These are phyloP conservation scores for Nomada hirtipes DNA, from an alignment of 2,888 invertebrate species.

Conservation along the genomic window DNA sequence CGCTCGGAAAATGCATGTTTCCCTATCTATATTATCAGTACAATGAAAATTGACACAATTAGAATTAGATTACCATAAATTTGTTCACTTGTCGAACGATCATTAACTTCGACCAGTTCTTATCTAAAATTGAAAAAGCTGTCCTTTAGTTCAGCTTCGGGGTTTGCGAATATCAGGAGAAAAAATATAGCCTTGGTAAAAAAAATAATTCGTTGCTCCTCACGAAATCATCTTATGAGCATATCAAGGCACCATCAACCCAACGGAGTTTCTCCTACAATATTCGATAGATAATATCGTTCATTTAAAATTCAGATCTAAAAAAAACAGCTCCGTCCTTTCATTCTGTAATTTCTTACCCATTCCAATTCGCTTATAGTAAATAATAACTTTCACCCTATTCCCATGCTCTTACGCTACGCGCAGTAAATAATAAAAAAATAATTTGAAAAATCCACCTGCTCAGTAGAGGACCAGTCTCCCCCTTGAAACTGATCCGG, in stretches of 20 bases:
- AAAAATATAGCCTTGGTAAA: too few species aligned
- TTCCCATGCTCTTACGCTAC: too few species aligned
- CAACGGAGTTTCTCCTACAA: too few species aligned
- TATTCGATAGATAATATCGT: too few species aligned
- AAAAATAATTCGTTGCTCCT: too few species aligned
- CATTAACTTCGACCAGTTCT: not conserved
- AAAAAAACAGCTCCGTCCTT: too few species aligned
- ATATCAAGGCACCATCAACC: too few species aligned
- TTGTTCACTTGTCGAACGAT: not conserved
- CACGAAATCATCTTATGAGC: too few species aligned
- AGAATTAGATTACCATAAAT: not conserved
- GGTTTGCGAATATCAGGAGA: not conserved
- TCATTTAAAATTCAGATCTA: too few species aligned
- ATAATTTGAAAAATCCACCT: constrained; percentile 64
- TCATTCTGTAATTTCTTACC: too few species aligned
- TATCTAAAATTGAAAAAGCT: not conserved
- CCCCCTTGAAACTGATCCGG: constrained; percentile 79
- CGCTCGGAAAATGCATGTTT: not conserved
- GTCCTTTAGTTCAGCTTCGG: not conserved
- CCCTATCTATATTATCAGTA: not conserved
- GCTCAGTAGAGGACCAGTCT: constrained; percentile 76
- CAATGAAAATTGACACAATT: not conserved
- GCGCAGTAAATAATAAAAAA: not conserved
- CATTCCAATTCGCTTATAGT: too few species aligned
- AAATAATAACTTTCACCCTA: too few species aligned